A percentile compares a stretch with the other conserved stretches of the same genome.
Conservation (phyloP, 2,113 vertebrate species). For the Seriola dumerili region DNA sequence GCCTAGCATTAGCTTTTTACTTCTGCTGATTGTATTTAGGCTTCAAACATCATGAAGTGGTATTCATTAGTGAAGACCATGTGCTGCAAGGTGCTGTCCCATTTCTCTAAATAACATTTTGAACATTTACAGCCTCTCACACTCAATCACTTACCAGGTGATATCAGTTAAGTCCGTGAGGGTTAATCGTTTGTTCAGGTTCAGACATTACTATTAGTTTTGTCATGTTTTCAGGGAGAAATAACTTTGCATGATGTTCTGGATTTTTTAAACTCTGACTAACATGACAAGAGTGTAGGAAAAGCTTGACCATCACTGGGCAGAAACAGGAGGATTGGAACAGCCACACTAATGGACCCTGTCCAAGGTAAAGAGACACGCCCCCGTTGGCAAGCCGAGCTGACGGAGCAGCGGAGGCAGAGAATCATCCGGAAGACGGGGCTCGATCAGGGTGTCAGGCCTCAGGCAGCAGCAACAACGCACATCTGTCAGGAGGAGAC, state of each 20-base stretch:
- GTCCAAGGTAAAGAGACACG: not conserved
- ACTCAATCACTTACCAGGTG: too few relatives aligned
- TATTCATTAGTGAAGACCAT: too few relatives aligned
- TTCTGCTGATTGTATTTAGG: too few relatives aligned
- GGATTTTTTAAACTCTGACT: not conserved
- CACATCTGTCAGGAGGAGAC: not conserved
- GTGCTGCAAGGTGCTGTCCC: too few relatives aligned
- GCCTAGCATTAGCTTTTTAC: too few relatives aligned
- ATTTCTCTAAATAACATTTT: too few relatives aligned
- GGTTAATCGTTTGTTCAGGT: not conserved
- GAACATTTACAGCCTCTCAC: too few relatives aligned
- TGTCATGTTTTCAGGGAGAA: not conserved
- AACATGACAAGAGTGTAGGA: not conserved
- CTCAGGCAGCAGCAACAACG: not conserved
- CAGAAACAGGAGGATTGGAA: not conserved
- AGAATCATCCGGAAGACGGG: not conserved
- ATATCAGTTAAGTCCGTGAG: too few relatives aligned
- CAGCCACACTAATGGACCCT: not conserved
- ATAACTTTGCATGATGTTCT: not conserved
- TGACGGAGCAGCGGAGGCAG: constrained; percentile 26
- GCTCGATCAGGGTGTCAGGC: not conserved
- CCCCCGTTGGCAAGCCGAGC: not conserved
- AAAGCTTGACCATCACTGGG: not conserved
- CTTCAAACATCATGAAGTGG: too few relatives aligned
- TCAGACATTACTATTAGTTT: not conserved